Base-by-base conservation (phyloP, 1,140 invertebrate genomes). In the Drosophila nasuta region DNA sequence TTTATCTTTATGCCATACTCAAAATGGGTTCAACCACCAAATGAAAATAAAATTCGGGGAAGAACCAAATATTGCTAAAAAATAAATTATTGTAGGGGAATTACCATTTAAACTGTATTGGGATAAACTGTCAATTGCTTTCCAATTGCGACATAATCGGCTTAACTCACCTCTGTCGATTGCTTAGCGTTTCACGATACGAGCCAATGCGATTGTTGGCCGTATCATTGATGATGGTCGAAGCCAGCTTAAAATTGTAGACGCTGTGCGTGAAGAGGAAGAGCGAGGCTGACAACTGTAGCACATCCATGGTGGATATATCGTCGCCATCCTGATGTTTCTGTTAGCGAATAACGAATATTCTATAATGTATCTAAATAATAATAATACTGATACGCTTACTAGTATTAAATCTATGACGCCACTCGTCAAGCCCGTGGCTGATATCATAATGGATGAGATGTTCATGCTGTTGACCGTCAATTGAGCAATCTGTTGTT, bases 381-480 rank as follows among this genome's bases (percentile, higher is more conserved):
- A 5, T 20, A 11, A 20, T 7, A 48, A 10, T 4, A 17, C 20
- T 48, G 3, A n/a, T n/a, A 1, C 1, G 1, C 66, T 79, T 54
- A 91, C 87, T 66, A 91, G 52, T 51, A 79, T n/a, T 13, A 91
- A 38, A 33, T 91, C 87, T 2, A 85, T 43, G 5, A 72, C 38
- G 4, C 88, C 78, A 45, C 85, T 81, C 49, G 57, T 78, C 8
- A 88, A 33, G 4, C 87, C 88, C 48, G 69, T 72, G n/a, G 80
- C 88, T 1, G 86, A 85, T 0, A 91, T 33, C 7, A 81, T 64
- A 56, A 91, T 83, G 1, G 77, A 76, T 20, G 87, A 66, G 1
- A 91, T 88, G 67, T 91, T 91, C 73, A 91, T 73, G 28, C 88
- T 38, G 64, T 91, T 91, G 4, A 91, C 80, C 13, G 82, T 76